These are phyloP conservation scores for Patagioenas fasciata DNA, from an alignment of 2,113 vertebrate species.

Conservation along the genomic window DNA sequence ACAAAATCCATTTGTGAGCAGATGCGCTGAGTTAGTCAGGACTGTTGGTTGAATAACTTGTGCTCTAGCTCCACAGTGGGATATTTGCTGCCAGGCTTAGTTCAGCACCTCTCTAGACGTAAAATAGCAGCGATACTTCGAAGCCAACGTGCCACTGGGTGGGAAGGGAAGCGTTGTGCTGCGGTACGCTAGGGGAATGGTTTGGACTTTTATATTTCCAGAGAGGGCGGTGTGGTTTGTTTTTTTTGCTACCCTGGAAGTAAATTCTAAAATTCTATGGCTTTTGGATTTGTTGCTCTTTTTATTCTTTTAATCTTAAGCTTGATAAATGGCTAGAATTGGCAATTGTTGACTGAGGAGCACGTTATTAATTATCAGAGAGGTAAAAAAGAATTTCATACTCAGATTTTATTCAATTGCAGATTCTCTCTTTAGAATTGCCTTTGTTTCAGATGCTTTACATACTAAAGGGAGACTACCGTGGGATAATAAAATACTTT, in stretches of 20 bases:
- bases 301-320: background rate
- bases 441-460: background rate
- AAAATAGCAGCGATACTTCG: background rate
- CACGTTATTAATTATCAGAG: background rate
- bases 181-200: background rate
- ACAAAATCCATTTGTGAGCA: background rate
- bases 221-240: background rate
- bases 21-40: background rate
- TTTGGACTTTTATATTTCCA: background rate
- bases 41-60: background rate
- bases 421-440: background rate
- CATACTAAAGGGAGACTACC: background rate
- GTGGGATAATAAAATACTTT: background rate
- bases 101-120: background rate
- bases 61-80: background rate
- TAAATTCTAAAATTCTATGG: background rate
- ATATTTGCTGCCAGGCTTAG: background rate
- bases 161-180: background rate
- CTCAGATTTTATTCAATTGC: background rate
- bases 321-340: background rate
- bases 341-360: background rate
- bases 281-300: background rate
- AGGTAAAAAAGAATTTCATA: background rate
- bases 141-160: accelerated
- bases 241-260: background rate